A percentile compares a stretch with the other conserved stretches of the same genome.
Conservation (phyloP, 2,888 invertebrate genomes). For the Polyploca ridens region DNA sequence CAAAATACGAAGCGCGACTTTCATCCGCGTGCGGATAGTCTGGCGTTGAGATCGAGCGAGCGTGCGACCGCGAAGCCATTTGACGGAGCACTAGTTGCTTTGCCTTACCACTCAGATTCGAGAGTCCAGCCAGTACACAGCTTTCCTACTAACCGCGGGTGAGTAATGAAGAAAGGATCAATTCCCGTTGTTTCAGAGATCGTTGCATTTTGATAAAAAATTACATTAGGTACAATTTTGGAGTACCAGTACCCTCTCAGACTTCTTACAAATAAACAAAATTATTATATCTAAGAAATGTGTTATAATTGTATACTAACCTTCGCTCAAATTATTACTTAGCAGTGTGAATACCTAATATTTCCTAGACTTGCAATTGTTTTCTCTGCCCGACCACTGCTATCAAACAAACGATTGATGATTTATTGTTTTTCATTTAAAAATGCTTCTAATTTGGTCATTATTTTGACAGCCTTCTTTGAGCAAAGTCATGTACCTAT, state of each 20-base stretch:
- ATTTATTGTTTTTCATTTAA: no score
- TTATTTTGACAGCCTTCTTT: no score
- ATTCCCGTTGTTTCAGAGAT: neutral
- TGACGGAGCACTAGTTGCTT: conserved; percentile 47
- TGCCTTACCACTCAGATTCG: neutral
- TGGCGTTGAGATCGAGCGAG: conserved; percentile 26
- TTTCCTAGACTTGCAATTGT: no score
- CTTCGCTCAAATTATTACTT: no score
- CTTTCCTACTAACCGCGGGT: neutral
- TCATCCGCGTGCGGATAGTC: conserved; percentile 47
- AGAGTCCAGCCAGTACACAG: neutral
- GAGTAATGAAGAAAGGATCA: neutral
- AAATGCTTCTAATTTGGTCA: no score
- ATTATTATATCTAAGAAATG: neutral
- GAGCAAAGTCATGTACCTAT: no score
- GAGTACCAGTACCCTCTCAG: no score
- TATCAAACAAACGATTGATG: no score
- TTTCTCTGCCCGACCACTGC: no score
- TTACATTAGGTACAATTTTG: no score
- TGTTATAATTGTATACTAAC: neutral
- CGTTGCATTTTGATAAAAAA: neutral
- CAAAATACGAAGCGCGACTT: conserved; percentile 35
- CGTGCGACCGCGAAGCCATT: conserved; percentile 55
- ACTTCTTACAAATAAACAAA: neutral
- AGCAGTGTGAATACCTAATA: no score